phyloP scores from a whole-genome alignment of 2,797 vertebrate species.

The Malacoraja senta region DNA sequence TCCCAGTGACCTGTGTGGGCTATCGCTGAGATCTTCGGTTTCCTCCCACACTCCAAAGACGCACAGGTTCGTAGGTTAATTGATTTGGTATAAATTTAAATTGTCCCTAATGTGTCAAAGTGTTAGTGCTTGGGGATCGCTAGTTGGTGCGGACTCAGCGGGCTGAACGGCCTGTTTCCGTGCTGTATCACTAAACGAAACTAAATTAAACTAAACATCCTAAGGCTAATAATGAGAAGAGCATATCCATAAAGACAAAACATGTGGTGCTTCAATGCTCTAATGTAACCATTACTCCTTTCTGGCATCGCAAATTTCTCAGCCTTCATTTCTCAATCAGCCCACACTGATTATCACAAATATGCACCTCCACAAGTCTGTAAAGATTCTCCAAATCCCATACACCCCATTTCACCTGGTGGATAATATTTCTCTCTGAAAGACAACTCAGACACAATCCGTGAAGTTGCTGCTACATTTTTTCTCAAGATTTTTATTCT shows the following conservation, averaged over 20 bases:
- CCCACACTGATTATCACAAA: neutral
- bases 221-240: neutral
- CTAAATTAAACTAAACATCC: neutral
- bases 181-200: too few species aligned
- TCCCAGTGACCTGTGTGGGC: too few species aligned
- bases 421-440: neutral
- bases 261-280: neutral
- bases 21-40: too few species aligned
- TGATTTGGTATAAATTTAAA: too few species aligned
- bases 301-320: neutral
- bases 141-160: too few species aligned
- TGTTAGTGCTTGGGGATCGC: too few species aligned
- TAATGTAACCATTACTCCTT: neutral
- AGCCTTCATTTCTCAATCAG: neutral
- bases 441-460: neutral
- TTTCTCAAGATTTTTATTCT: neutral
- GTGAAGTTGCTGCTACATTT: neutral
- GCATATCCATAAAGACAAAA: neutral
- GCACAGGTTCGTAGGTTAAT: too few species aligned
- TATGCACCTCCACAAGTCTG: neutral
- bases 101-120: too few species aligned
- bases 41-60: too few species aligned
- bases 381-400: neutral
- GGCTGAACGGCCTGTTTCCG: too few species aligned
- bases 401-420: neutral